phyloP scores from a whole-genome alignment of 2,113 vertebrate species.

The Strigops habroptila region DNA sequence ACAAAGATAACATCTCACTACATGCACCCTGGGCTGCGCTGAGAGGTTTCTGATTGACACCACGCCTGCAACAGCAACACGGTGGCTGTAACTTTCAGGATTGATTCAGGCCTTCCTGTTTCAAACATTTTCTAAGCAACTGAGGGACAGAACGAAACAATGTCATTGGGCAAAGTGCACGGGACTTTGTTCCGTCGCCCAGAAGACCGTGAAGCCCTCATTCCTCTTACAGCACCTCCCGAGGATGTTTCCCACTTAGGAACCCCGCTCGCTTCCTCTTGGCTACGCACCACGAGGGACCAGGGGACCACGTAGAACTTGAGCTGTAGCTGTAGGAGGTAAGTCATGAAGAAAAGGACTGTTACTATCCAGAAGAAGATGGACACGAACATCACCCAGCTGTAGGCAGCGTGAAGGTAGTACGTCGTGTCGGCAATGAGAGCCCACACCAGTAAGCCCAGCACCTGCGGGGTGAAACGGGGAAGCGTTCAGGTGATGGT shows the following conservation, averaged over 20 bases:
- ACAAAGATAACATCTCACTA: too few relatives aligned
- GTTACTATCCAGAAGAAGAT: slow-evolving; percentile 88
- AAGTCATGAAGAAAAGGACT: slow-evolving; percentile 76
- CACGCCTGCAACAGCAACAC: rapidly evolving
- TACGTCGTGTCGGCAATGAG: slow-evolving; percentile 75
- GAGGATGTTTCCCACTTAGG: not conserved
- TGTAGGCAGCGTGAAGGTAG: slow-evolving; percentile 46
- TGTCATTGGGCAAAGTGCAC: not conserved
- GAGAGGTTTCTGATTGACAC: not conserved
- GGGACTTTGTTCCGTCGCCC: not conserved
- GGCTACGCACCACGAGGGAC: slow-evolving; percentile 78
- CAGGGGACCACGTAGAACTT: slow-evolving; percentile 80
- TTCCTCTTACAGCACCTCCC: not conserved
- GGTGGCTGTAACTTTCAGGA: not conserved
- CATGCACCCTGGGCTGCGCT: not conserved
- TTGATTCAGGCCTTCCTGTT: not conserved
- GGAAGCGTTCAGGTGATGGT: not conserved
- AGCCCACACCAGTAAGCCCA: slow-evolving; percentile 90
- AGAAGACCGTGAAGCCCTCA: not conserved
- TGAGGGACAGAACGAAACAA: not conserved
- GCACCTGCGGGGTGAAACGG: slow-evolving; percentile 58
- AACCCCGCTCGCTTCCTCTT: not conserved
- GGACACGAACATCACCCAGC: slow-evolving; percentile 95
- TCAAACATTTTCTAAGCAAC: not conserved
- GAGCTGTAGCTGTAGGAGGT: slow-evolving; percentile 74